Percentiles rank a stretch among this genome's conserved stretches.
phyloP scores from a whole-genome alignment of 2,888 invertebrate species.

The Crematogaster levior region DNA sequence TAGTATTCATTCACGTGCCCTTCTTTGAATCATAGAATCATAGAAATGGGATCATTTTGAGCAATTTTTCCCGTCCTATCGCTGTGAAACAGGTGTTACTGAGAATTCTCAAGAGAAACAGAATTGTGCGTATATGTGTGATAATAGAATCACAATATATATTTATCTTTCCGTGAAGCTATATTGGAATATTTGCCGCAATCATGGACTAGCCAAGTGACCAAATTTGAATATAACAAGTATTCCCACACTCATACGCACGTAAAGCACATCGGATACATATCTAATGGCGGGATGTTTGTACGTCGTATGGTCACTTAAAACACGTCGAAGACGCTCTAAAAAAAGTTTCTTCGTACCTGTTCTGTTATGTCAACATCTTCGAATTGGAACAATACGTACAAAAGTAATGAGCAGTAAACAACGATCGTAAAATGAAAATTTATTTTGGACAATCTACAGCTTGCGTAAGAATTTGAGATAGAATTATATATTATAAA shows the following conservation, averaged over 20 bases:
- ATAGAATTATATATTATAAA: background rate
- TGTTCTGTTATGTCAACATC: background rate
- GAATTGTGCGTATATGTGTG: slow-evolving; percentile 51
- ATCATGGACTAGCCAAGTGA: slow-evolving; percentile 81
- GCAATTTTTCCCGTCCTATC: slow-evolving; percentile 55
- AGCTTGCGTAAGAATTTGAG: background rate
- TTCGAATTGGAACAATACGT: background rate
- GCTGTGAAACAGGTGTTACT: slow-evolving; percentile 13
- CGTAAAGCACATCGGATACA: slow-evolving; percentile 82
- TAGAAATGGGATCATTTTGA: slow-evolving; percentile 55
- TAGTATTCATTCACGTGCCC: background rate
- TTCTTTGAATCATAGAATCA: slow-evolving; percentile 63
- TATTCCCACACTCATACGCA: slow-evolving; percentile 75
- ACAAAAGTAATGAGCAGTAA: background rate
- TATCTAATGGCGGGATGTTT: slow-evolving; percentile 77
- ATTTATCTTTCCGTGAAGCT: slow-evolving; percentile 51
- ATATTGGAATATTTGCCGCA: slow-evolving; percentile 82
- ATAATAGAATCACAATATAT: slow-evolving; percentile 74
- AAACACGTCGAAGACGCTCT: slow-evolving; percentile 28
- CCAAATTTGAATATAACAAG: slow-evolving; percentile 84
- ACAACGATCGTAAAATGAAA: background rate
- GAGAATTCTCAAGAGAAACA: slow-evolving; percentile 58
- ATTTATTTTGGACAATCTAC: background rate
- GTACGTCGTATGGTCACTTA: slow-evolving; percentile 22
- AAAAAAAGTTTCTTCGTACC: background rate